Evolutionary conservation across 1,140 invertebrate genomes (phyloP), one percentile per base, ranked within the genome.

Genomic region (Lepidurus apus): DNA sequence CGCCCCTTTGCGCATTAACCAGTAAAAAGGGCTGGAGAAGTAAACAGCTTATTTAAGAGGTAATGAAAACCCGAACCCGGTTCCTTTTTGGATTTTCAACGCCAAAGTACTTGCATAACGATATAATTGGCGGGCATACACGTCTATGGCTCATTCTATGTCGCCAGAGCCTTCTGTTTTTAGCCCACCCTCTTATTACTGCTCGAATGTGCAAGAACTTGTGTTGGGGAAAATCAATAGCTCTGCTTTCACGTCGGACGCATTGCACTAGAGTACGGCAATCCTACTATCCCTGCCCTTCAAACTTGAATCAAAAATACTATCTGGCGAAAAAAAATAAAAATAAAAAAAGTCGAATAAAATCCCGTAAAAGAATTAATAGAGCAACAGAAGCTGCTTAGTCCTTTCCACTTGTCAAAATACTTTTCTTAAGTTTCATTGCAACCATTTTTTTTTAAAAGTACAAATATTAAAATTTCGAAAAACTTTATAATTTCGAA

Each of bases 141-240:
- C n/a, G 21, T 65, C 34, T 34, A 34, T 34, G 34, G 53, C 53
- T 65, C 17, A 13, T n/a, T 13, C 53, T 65, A 65, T 65, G 53
- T 65, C 53, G 3, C 53, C 53, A 65, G 17, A 7, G n/a, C n/a
- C 17, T 13, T 21, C 53, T 21, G 17, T 4, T 13, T 65, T 65
- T 21, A 65, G 8, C 53, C 21, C n/a, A 17, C 53, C 53, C 34
- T 0, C n/a, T 65, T 65, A 65, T 65, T 65, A n/a, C 53, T 65
- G 53, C 53, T 21, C 53, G 6, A 65, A 65, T 65, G 53, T 65
- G 53, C 53, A 65, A 65, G 53, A 65, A 65, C 53, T 65, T 8
- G 10, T 65, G 53, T 1, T n/a, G 53, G n/a, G 21, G 53, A 65
- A 65, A 65, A 65, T 65, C 53, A 65, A 65, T 65, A 65, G 53